Conservation (phyloP, 2,888 invertebrate genomes). For the Disparrhopalites patrizii region DNA sequence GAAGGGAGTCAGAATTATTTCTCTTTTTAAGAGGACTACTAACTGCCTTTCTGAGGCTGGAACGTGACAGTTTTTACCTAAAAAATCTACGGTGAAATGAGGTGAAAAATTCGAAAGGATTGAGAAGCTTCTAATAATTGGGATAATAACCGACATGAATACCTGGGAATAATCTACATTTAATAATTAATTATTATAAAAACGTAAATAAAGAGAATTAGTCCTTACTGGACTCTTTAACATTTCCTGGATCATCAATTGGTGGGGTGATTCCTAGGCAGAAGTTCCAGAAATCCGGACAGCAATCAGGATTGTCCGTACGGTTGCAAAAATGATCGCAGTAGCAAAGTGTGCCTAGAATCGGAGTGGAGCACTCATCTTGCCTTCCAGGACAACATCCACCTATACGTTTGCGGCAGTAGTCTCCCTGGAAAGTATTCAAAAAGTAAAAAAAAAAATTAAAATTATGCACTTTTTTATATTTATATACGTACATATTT, state of each 20-base stretch:
- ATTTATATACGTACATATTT: neutral
- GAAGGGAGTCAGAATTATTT: no score
- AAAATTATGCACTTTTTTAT: neutral
- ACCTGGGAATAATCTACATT: no score
- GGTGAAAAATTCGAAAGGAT: no score
- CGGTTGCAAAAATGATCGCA: constrained; percentile 90
- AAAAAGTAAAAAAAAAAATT: neutral
- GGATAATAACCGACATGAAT: no score
- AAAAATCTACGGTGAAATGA: no score
- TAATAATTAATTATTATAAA: neutral
- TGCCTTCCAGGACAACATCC: constrained; percentile 70
- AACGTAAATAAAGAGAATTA: no score
- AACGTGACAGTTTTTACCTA: no score
- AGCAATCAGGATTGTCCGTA: constrained; percentile 73
- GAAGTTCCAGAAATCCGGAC: constrained; percentile 78
- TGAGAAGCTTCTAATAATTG: no score
- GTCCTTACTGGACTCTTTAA: no score
- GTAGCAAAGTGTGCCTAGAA: constrained; percentile 82
- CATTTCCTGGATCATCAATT: constrained; percentile 38
- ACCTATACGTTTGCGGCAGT: constrained; percentile 45
- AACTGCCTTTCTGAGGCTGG: no score
- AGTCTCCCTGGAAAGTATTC: constrained; percentile 42
- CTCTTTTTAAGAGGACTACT: no score
- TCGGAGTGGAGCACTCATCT: constrained; percentile 76
- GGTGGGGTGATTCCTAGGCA: constrained; percentile 59